Percentiles rank a stretch among this genome's conserved stretches.
These are phyloP conservation scores for Blera fallax DNA, from an alignment of 2,888 invertebrate species.

Conservation along the genomic window DNA sequence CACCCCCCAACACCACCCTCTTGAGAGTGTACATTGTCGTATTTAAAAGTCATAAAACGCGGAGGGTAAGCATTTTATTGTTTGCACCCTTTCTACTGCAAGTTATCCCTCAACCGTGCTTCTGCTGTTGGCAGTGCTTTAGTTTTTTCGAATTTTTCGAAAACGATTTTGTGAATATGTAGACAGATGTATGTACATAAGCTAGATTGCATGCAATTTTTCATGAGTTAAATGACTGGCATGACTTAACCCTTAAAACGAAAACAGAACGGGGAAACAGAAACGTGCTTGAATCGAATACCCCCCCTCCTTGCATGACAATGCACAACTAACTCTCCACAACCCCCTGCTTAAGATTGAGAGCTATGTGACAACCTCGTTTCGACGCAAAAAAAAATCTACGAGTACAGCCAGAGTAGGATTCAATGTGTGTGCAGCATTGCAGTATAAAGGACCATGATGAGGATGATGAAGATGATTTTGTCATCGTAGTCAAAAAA, in stretches of 20 bases:
- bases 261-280: background rate
- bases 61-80: background rate
- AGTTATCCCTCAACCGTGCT: background rate
- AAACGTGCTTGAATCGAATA: conserved; percentile 24
- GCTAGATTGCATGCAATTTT: too few species aligned
- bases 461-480: conserved; percentile 31
- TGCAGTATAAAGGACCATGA: conserved; percentile 22
- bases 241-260: conserved; percentile 2
- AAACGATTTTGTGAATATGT: background rate
- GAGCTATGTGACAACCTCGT: conserved; percentile 24
- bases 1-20: too few species aligned
- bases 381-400: background rate
- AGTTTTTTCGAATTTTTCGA: background rate
- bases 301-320: conserved; percentile 6
- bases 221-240: background rate
- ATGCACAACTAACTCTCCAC: background rate
- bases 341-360: background rate
- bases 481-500: background rate
- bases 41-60: background rate
- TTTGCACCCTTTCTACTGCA: background rate
- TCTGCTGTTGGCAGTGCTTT: background rate
- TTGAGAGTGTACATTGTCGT: background rate
- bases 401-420: background rate
- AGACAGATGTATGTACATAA: too few species aligned
- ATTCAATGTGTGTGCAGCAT: background rate